Base-by-base conservation (phyloP, 2,797 vertebrate genomes). In the Parauchenoglanis ngamensis region DNA sequence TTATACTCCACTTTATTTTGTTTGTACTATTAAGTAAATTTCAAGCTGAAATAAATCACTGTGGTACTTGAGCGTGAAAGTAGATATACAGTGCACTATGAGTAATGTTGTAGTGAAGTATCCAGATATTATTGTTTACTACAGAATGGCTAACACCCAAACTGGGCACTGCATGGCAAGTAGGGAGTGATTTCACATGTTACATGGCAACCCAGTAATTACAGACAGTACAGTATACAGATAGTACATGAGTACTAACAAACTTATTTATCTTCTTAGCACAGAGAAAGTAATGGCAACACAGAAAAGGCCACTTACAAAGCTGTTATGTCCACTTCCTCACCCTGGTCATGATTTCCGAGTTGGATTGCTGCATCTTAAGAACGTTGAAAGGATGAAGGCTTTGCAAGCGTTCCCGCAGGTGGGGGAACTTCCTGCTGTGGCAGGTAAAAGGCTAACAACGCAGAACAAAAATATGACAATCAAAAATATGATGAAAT, bases 391-490 rank as follows among this genome's bases (percentile, higher is more conserved):
- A 28, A 89, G 91, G 31, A 79, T 93, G 0, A 89, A 89, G 56
- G 91, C 93, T 72, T 88, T 90, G 67, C 93, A n/a, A 7, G 77
- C 90, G 84, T 93, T 89, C 56, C 89, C 93, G 25, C 93, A 88
- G 87, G 91, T 87, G 11, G 94, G 94, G 49, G 95, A 96, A 68
- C 93, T 90, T 3, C 94, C 93, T 0, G 88, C 93, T 46, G 86
- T 94, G 25, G 93, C 95, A 94, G 96, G 96, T 96, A 92, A 87
- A 81, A 83, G 31, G 44, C 3, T 8, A 85, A 7, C 54, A 68
- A 77, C 28, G 79, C 7, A 54, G 15, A 44, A 68, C 28, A 56
- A 54, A 83, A 83, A 54, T 63, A 44, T 10, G 23, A 59, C 19
- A 57, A 23, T 13, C n/a, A 56, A 11, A 52, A 77, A 19, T 31